These are phyloP conservation scores for Formicarius rufipectus DNA, from an alignment of 2,113 vertebrate genomes.

Conservation along the genomic window DNA sequence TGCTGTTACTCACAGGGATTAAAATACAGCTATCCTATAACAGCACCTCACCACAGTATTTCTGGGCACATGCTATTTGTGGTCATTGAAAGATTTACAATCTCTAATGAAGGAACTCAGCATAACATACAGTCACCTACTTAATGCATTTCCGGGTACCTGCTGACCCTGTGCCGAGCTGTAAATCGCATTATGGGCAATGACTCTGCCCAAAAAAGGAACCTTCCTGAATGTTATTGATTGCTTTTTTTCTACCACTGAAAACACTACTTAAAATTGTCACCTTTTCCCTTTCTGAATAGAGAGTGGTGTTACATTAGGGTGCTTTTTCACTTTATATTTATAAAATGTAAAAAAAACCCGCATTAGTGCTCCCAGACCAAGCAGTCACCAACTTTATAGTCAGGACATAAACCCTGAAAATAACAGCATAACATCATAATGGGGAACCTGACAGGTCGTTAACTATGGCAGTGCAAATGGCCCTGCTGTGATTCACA, in stretches of 20 bases:
- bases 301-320: background rate
- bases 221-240: background rate
- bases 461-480: conserved; percentile 34
- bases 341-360: background rate
- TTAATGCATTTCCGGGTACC: background rate
- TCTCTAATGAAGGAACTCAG: background rate
- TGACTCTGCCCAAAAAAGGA: background rate
- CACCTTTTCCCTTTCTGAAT: background rate
- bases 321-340: background rate
- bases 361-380: conserved; percentile 8
- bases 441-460: conserved; percentile 45
- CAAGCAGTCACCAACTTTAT: conserved; percentile 40
- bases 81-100: background rate
- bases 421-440: conserved; percentile 47
- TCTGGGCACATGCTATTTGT: background rate
- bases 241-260: background rate
- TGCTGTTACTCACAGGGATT: background rate
- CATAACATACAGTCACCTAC: background rate
- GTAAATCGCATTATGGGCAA: conserved; percentile 2
- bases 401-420: conserved; percentile 44
- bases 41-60: background rate
- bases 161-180: background rate
- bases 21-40: background rate
- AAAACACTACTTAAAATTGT: conserved; percentile 28
- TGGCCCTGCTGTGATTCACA: conserved; percentile 1